These are phyloP conservation scores for Mimachlamys varia DNA, from an alignment of 2,888 invertebrate genomes.

Conservation along the genomic window DNA sequence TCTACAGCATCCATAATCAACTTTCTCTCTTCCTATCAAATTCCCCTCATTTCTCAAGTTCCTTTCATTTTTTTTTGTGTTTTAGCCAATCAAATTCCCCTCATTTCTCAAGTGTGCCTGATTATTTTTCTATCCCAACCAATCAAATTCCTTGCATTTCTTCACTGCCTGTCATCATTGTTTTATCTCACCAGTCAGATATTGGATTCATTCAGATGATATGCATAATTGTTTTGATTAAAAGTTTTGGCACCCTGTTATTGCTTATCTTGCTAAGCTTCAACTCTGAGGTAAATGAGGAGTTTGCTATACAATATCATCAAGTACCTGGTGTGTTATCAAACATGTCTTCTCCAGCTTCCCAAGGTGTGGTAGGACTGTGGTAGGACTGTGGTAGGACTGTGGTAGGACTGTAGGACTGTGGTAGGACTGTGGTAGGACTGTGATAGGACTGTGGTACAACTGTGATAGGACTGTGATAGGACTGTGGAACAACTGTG, in stretches of 20 bases:
- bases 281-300: too few relatives aligned
- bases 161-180: neutral
- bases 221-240: neutral
- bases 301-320: too few relatives aligned
- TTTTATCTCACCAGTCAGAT: neutral
- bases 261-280: too few relatives aligned
- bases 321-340: too few relatives aligned
- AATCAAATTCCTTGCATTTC: neutral
- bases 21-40: neutral
- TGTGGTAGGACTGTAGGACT: too few relatives aligned
- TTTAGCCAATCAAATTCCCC: neutral
- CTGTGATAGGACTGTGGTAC: too few relatives aligned
- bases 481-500: too few relatives aligned
- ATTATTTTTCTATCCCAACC: neutral
- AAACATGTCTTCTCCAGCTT: too few relatives aligned
- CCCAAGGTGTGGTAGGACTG: too few relatives aligned
- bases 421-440: too few relatives aligned
- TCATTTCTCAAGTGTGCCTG: neutral
- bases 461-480: too few relatives aligned
- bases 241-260: neutral
- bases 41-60: neutral
- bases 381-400: too few relatives aligned
- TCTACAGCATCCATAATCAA: neutral
- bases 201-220: neutral
- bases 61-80: neutral